Base-by-base conservation (phyloP, 2,797 vertebrate species). In the Hyperoplus lanceolatus region DNA sequence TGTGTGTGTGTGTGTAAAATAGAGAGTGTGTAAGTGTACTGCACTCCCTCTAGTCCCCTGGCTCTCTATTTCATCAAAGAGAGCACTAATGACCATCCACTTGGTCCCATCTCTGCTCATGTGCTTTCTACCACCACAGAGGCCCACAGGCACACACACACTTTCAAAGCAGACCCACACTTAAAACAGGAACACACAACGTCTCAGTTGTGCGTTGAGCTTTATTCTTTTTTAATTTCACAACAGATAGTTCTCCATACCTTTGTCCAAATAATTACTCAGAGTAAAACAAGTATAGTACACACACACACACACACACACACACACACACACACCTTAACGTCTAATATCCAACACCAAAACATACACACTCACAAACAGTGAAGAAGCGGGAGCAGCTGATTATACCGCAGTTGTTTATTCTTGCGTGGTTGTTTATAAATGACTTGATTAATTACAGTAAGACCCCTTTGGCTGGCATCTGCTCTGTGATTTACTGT, bases 371-470 rank as follows among this genome's bases (percentile, higher is more conserved):
- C 50, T 1, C 69, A 58, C 57, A 67, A 21, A 61, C 70, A 62
- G 42, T 56, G 63, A 61, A 43, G 49, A 71, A 64, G 39, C 70
- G 69, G 54, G 14, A 50, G 43, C 70, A 67, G 64, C 66, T 58
- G 60, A 71, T 87, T 79, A 85, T 62, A 73, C 72, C 58, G 77
- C 64, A 77, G 42, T 81, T 68, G 83, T 88, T 85, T 80, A 79
- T 86, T 80, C 70, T 78, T 76, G 81, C 91, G 89, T 88, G 70
- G 80, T 83, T 84, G 88, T 92, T 91, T 87, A 87, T 84, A 82
- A 90, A 88, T 85, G 49, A 87, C 75, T 80, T 89, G 84, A 89
- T 93, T 90, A 82, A 93, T 93, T 87, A 85, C 11, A 72, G 75
- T 53, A 42, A 80, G 86, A 81, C 10, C 80, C 85, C 68, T 83